Evolutionary conservation across 1,140 invertebrate genomes (phyloP).

Genomic region (Procambarus virginalis): DNA sequence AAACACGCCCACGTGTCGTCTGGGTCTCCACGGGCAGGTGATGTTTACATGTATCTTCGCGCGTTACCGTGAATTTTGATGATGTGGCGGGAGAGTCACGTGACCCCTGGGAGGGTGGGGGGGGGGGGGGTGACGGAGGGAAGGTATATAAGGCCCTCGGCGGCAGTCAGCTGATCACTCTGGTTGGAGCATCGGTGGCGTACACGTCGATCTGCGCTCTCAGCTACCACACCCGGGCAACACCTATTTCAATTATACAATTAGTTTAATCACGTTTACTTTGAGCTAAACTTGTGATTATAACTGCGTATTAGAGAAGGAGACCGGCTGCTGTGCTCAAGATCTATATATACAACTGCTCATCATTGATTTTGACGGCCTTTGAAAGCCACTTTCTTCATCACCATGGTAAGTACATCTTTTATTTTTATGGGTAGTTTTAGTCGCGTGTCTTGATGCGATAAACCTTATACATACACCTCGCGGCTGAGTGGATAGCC

Average conservation of each 20-base stretch:
- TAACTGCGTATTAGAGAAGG: too few relatives aligned
- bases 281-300: background rate
- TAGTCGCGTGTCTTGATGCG: too few relatives aligned
- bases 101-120: background rate
- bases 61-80: slow-evolving; percentile 38
- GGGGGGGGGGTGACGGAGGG: background rate
- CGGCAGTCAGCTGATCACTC: slow-evolving; percentile 43
- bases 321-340: too few relatives aligned
- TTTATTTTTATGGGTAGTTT: too few relatives aligned
- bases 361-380: too few relatives aligned
- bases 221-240: slow-evolving; percentile 46
- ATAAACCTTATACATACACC: too few relatives aligned
- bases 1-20: too few relatives aligned
- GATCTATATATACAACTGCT: too few relatives aligned
- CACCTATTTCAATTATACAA: background rate
- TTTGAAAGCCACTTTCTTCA: too few relatives aligned
- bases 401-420: too few relatives aligned
- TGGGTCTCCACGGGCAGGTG: too few relatives aligned
- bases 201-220: slow-evolving; percentile 60
- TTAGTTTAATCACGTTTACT: background rate
- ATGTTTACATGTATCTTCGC: slow-evolving; percentile 3
- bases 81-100: slow-evolving; percentile 40
- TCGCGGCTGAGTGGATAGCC: too few relatives aligned
- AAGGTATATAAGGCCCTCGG: slow-evolving; percentile 1
- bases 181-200: slow-evolving; percentile 56